Evolutionary conservation across 2,113 vertebrate species (phyloP).

Genomic region (Hyperopisus bebe): DNA sequence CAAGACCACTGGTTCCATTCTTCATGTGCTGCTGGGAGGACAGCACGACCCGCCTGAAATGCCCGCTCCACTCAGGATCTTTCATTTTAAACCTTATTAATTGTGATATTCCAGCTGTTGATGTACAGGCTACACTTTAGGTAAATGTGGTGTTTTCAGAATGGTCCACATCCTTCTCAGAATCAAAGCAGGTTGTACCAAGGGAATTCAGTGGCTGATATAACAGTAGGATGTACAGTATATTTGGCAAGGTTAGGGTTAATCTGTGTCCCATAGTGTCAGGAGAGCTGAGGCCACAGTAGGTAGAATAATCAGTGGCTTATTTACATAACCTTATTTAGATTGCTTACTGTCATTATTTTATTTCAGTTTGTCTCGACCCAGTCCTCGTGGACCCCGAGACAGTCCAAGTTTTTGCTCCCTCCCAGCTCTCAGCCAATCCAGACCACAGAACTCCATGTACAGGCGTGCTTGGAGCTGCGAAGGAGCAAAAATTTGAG

Average conservation of each 20-base stretch:
- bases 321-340: background rate
- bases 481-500: background rate
- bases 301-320: background rate
- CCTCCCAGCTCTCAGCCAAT: background rate
- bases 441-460: background rate
- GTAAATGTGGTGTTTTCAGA: background rate
- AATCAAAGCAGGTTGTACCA: background rate
- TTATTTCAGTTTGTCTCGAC: background rate
- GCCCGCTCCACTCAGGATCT: background rate
- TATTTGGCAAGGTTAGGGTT: background rate
- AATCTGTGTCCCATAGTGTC: background rate
- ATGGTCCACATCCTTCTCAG: background rate
- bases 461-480: background rate
- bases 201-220: background rate
- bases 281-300: background rate
- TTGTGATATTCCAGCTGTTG: background rate
- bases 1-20: constrained; percentile 27
- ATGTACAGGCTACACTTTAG: background rate
- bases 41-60: background rate
- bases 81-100: background rate
- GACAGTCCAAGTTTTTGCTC: background rate
- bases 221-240: background rate
- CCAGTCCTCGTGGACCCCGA: background rate
- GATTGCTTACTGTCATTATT: background rate
- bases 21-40: background rate